Base-by-base conservation (phyloP, 2,113 vertebrate genomes). In the Halichoeres trimaculatus region DNA sequence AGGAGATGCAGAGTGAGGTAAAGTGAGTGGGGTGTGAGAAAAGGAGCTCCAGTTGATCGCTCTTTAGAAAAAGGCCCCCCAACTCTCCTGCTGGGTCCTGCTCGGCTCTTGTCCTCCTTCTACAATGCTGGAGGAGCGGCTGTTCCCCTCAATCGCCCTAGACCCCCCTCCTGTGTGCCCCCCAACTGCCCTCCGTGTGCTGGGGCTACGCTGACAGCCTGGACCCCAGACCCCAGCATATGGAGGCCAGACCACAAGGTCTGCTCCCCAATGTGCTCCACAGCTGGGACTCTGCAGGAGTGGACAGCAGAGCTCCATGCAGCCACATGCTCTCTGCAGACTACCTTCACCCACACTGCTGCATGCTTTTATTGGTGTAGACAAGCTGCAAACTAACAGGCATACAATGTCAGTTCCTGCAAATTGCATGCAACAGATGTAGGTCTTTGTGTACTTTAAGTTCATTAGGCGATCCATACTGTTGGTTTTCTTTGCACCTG, bases 11-110 rank as follows among this genome's bases (percentile, higher is more conserved):
- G 71, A 59, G 81, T 48, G 66, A 65, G 59, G 67, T 71, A 63
- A 71, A 89, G 83, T 89, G 84, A 88, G 76, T 56, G 50, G 90
- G 86, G 80, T 94, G 90, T 94, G 93, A 93, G 93, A 95, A 93
- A 91, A 85, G 89, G 75, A 85, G 78, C 90, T 91, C 90, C 78
- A 87, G 88, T 93, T 92, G 91, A 90, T 78, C 88, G 76, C 56
- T 90, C 90, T 90, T 91, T 92, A 88, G 88, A 93, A 93, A 93
- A 92, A 87, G 88, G 30, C 6, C 83, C 60, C 89, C 83, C 70
- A 73, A 86, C 90, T 89, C 53, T 93, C 94, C 93, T 92, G 71
- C 93, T 85, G 90, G 86, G 94, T 87, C 80, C 85, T 81, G 87
- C 88, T 82, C 88, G 70, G 91, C 90, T 91, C 89, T 82, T 92